A percentile compares a stretch with the other conserved stretches of the same genome.
These are phyloP conservation scores for Peromyscus californicus DNA, from an alignment of 2,113 vertebrate genomes.

Conservation along the genomic window DNA sequence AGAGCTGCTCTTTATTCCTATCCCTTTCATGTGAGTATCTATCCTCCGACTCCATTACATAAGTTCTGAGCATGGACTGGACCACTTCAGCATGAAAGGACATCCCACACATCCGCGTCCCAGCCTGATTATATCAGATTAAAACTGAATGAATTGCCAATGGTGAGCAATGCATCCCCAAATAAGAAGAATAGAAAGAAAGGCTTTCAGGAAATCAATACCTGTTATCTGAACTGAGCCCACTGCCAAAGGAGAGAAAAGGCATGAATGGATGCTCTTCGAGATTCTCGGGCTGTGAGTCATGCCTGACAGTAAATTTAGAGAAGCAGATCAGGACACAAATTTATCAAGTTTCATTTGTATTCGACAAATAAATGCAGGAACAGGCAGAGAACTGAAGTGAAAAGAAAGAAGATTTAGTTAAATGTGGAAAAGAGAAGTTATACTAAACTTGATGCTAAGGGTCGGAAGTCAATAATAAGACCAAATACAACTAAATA, in stretches of 20 bases:
- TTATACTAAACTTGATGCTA: neutral
- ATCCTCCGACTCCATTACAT: neutral
- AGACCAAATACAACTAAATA: neutral
- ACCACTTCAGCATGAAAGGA: conserved; percentile 1
- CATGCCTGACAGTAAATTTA: conserved; percentile 55
- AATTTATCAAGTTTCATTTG: conserved; percentile 21
- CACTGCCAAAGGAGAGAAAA: conserved; percentile 65
- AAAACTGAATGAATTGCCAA: conserved; percentile 53
- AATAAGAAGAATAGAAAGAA: conserved; percentile 70
- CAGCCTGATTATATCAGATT: conserved; percentile 38
- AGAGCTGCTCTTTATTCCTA: neutral
- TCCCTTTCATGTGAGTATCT: neutral
- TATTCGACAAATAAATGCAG: neutral
- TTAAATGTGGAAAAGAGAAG: neutral
- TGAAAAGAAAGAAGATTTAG: neutral
- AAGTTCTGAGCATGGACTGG: neutral
- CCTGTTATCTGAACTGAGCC: conserved; percentile 73
- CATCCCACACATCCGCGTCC: neutral
- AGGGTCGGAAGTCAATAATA: neutral
- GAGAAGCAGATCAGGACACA: conserved; percentile 22
- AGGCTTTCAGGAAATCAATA: conserved; percentile 78
- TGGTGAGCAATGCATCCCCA: conserved; percentile 51
- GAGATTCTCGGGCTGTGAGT: conserved; percentile 45
- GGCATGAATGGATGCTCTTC: conserved; percentile 57
- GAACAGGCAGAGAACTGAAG: neutral